Percentiles rank a stretch among this genome's conserved stretches.
Conservation (phyloP, 2,888 invertebrate species). For the Lycia hirtaria region DNA sequence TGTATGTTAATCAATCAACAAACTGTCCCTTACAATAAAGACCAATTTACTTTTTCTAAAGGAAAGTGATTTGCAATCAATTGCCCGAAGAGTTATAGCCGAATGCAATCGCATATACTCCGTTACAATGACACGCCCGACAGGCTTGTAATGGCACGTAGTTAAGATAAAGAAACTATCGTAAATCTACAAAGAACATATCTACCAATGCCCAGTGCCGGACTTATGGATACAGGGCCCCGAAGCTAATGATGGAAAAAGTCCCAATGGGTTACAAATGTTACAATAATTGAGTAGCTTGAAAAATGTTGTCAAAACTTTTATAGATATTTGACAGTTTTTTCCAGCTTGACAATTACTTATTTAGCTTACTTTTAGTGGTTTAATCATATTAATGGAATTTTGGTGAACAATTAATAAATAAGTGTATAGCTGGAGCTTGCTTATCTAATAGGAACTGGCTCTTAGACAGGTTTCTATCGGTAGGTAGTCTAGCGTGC, state of each 20-base stretch:
- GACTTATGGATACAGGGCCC: background rate
- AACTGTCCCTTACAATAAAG: background rate
- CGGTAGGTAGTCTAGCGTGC: too few species aligned
- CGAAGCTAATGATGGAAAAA: background rate
- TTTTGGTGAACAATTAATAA: too few species aligned
- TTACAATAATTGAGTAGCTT: background rate
- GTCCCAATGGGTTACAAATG: too few species aligned
- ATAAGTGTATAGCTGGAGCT: too few species aligned
- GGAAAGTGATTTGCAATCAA: background rate
- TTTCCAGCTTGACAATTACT: too few species aligned
- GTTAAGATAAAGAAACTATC: constrained; percentile 22
- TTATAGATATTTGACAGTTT: too few species aligned
- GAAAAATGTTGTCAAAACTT: background rate
- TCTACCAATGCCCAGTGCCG: constrained; percentile 1
- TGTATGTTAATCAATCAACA: too few species aligned
- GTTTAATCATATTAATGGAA: too few species aligned
- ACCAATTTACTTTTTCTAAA: background rate
- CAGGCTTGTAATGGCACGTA: constrained; percentile 14
- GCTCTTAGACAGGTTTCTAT: too few species aligned
- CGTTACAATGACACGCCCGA: constrained; percentile 18
- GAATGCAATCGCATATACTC: constrained; percentile 6
- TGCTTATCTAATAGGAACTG: too few species aligned
- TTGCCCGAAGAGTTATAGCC: constrained; percentile 5
- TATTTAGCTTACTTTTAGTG: too few species aligned
- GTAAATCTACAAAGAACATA: constrained; percentile 24